Percentiles rank a stretch among this genome's conserved stretches.
phyloP scores from a whole-genome alignment of 1,140 invertebrate species.

The Caerostris extrusa region DNA sequence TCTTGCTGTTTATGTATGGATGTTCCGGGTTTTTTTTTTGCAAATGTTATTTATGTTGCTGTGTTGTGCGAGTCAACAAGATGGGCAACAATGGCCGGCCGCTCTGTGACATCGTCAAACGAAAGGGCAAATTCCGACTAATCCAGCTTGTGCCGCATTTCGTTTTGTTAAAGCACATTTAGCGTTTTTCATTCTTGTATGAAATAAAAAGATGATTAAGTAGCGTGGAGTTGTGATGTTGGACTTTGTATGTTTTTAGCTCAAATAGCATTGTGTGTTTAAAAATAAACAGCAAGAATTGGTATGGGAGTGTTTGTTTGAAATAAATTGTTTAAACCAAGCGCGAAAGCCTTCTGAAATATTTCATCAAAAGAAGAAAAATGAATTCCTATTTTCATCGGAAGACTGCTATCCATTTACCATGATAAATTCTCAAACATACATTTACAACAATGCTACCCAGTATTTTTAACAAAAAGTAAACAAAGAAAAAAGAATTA shows the following conservation, averaged over 20 bases:
- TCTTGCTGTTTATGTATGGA: not conserved
- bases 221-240: not conserved
- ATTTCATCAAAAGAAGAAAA: too few relatives aligned
- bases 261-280: not conserved
- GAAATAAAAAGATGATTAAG: not conserved
- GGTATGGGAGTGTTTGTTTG: too few relatives aligned
- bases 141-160: slow-evolving; percentile 28
- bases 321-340: too few relatives aligned
- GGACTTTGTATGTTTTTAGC: too few relatives aligned
- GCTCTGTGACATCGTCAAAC: not conserved
- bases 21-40: not conserved
- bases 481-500: too few relatives aligned
- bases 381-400: too few relatives aligned
- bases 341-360: too few relatives aligned
- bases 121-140: slow-evolving; percentile 24
- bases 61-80: slow-evolving; percentile 43
- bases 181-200: not conserved
- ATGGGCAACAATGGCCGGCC: slow-evolving; percentile 20
- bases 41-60: slow-evolving; percentile 52
- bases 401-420: too few relatives aligned
- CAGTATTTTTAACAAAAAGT: too few relatives aligned
- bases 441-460: too few relatives aligned
- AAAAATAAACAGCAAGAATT: not conserved
- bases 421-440: too few relatives aligned
- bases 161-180: slow-evolving; percentile 20